These are phyloP conservation scores for Ellobius talpinus DNA, from an alignment of 2,113 vertebrate species.

Conservation along the genomic window DNA sequence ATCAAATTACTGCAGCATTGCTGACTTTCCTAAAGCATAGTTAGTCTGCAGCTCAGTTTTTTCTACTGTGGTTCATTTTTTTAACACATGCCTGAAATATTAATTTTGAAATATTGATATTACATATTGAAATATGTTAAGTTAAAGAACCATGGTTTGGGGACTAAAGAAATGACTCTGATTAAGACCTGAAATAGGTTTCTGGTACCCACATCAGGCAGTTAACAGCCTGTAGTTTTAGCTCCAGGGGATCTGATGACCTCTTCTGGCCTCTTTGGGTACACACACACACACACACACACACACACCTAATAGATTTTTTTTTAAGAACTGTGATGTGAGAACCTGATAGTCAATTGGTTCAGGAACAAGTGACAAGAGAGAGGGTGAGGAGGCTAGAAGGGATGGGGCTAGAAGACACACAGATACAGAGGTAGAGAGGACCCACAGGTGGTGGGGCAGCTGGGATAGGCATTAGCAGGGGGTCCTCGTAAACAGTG, in stretches of 20 bases:
- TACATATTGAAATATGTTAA: neutral
- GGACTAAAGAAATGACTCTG: neutral
- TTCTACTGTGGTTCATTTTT: neutral
- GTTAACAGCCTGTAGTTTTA: neutral
- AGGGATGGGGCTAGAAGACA: fast-evolving
- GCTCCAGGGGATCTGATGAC: neutral
- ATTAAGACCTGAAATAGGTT: neutral
- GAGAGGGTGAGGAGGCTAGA: neutral
- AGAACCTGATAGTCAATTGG: neutral
- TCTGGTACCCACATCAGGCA: neutral
- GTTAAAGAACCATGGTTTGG: neutral
- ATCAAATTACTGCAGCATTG: neutral
- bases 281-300: neutral
- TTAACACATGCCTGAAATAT: neutral
- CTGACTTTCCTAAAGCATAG: neutral
- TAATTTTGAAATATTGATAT: too few relatives aligned
- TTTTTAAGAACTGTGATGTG: neutral
- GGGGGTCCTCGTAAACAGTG: neutral
- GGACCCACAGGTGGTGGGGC: neutral
- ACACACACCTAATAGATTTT: neutral
- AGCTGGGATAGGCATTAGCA: neutral
- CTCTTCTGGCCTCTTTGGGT: neutral
- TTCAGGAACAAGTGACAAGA: neutral
- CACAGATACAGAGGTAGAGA: neutral
- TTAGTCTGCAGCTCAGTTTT: neutral